Percentiles rank a stretch among this genome's conserved stretches.
These are phyloP conservation scores for Anticlea derivata DNA, from an alignment of 2,888 invertebrate genomes.

Conservation along the genomic window DNA sequence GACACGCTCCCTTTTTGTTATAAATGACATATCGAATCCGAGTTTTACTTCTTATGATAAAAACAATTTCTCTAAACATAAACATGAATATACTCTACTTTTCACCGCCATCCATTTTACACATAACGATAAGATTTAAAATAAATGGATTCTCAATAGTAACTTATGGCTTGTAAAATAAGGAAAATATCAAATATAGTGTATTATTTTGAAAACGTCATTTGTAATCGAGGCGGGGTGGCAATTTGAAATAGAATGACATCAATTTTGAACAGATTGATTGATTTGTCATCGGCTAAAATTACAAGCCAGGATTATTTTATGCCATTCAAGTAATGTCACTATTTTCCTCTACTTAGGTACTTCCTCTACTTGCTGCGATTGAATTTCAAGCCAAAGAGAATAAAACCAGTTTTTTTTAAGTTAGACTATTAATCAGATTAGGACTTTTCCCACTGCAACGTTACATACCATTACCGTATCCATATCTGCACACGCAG, in stretches of 20 bases:
- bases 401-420: no score
- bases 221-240: slow-evolving; percentile 68
- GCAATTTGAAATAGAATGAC: slow-evolving; percentile 66
- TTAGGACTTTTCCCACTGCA: no score
- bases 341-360: no score
- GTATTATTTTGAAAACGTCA: slow-evolving; percentile 65
- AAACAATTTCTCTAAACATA: slow-evolving; percentile 57
- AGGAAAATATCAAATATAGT: slow-evolving; percentile 69
- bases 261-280: slow-evolving; percentile 48
- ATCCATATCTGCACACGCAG: no score
- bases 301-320: slow-evolving; percentile 23
- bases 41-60: slow-evolving; percentile 50
- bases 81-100: slow-evolving; percentile 56
- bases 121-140: slow-evolving; percentile 61
- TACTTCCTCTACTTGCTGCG: no score
- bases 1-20: slow-evolving; percentile 77
- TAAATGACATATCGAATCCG: slow-evolving; percentile 68
- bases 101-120: slow-evolving; percentile 69
- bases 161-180: slow-evolving; percentile 63
- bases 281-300: slow-evolving; percentile 27
- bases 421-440: no score
- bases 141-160: slow-evolving; percentile 53
- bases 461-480: no score
- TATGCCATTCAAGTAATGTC: neutral
- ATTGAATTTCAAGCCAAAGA: no score